Percentiles rank a stretch among this genome's conserved stretches.
Evolutionary conservation across 2,113 vertebrate species (phyloP).

Genomic region (Macroglossus sobrinus): DNA sequence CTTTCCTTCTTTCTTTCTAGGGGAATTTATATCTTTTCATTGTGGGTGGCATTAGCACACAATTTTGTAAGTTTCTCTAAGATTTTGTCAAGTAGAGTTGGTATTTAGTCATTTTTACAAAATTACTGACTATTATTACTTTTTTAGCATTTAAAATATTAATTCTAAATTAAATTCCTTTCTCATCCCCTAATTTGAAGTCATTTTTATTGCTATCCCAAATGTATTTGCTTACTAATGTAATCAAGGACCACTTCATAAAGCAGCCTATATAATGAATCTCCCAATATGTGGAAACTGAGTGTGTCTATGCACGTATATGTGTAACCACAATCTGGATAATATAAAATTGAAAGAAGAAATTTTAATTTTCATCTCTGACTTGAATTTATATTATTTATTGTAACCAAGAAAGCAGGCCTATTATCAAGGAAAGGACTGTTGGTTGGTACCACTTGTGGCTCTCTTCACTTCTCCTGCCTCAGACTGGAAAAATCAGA

Average conservation of each 20-base stretch:
- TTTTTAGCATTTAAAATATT: neutral
- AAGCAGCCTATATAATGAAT: neutral
- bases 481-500: neutral
- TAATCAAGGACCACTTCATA: neutral
- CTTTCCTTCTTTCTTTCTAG: too few species aligned
- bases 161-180: constrained; percentile 16
- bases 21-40: neutral
- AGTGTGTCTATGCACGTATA: neutral
- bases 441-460: neutral
- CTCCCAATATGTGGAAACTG: neutral
- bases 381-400: neutral
- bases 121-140: neutral
- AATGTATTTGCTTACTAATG: neutral
- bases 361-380: neutral
- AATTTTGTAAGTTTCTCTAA: neutral
- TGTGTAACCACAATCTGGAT: neutral
- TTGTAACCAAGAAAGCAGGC: neutral
- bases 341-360: neutral
- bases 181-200: neutral
- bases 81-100: neutral
- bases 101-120: neutral
- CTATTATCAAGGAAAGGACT: neutral
- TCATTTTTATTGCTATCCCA: neutral
- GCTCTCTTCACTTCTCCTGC: neutral
- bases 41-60: neutral